Conservation (phyloP, 1,140 invertebrate genomes). For the Meloidogyne exigua region DNA sequence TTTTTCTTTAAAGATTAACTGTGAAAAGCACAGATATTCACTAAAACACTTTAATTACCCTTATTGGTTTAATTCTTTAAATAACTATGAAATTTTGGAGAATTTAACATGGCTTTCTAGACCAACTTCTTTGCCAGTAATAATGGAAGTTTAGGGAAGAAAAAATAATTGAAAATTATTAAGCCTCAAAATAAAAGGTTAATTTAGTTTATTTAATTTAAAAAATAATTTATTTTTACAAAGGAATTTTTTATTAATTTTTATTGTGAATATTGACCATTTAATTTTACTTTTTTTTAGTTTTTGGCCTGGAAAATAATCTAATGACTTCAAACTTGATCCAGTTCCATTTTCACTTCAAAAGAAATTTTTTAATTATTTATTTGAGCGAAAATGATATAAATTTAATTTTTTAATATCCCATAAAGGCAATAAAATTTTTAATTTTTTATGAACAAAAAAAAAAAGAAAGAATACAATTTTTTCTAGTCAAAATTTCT, state of each 20-base stretch:
- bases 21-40: constrained; percentile 25
- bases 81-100: not conserved
- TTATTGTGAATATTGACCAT: too few species aligned
- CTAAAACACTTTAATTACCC: not conserved
- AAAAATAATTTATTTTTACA: too few species aligned
- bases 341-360: too few species aligned
- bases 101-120: not conserved
- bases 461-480: not conserved
- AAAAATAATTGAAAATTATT: not conserved
- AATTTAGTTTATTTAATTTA: too few species aligned
- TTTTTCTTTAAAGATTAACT: constrained; percentile 35
- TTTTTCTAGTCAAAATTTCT: not conserved
- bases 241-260: too few species aligned
- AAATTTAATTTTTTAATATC: not conserved
- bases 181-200: too few species aligned
- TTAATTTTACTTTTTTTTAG: too few species aligned
- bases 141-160: not conserved
- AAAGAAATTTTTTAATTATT: too few species aligned
- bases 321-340: too few species aligned
- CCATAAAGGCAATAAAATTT: not conserved
- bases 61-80: not conserved
- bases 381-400: too few species aligned
- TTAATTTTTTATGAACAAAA: not conserved
- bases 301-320: too few species aligned
- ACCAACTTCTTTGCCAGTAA: not conserved